phyloP scores from a whole-genome alignment of 37 sponge, comb jelly and placozoan species.

The Cladorhizidae sp. region DNA sequence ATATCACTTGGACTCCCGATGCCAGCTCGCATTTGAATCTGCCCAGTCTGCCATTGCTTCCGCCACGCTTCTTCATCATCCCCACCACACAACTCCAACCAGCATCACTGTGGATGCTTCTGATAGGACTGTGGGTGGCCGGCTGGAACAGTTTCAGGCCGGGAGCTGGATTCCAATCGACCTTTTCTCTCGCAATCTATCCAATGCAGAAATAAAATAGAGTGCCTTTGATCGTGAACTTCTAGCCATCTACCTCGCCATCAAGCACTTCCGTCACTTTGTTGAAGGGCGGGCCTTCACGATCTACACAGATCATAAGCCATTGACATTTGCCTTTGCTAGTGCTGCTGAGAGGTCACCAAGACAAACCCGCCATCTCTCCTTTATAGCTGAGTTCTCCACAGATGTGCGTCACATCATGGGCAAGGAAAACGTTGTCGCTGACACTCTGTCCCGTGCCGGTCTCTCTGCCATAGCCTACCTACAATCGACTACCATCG shows the following conservation, averaged over 20 bases:
- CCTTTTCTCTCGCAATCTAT: background rate
- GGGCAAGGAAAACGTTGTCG: background rate
- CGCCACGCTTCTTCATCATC: constrained; percentile 1
- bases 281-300: background rate
- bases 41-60: background rate
- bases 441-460: background rate
- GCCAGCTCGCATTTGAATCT: too few relatives aligned
- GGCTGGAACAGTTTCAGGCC: background rate
- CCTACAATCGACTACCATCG: background rate
- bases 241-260: background rate
- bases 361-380: constrained; percentile 8
- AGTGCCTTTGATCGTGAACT: background rate
- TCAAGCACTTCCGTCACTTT: background rate
- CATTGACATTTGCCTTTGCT: background rate
- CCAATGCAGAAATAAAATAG: constrained; percentile 2
- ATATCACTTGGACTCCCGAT: too few relatives aligned
- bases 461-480: background rate
- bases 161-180: background rate
- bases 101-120: background rate
- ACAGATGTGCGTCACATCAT: background rate
- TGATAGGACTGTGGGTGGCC: background rate
- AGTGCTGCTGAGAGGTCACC: constrained; percentile 1
- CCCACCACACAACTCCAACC: too few relatives aligned
- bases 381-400: background rate
- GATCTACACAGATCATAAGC: constrained; percentile 1